Base-by-base conservation (phyloP, 2,888 invertebrate genomes). In the Drosophila vallismaia region DNA sequence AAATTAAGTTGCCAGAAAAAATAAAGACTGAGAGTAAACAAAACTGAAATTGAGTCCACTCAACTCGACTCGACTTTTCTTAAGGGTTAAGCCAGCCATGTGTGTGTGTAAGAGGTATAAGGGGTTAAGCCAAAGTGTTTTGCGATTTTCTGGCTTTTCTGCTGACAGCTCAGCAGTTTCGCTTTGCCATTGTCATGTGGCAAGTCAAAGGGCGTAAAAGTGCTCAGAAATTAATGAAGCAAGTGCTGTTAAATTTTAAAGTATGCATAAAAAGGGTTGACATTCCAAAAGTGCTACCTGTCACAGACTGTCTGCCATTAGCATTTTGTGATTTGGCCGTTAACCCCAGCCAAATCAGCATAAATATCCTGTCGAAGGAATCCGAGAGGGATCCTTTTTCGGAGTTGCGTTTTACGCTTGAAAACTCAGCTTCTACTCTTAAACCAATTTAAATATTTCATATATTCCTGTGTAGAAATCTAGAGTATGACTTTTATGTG, bases 221-320 rank as follows among this genome's bases (percentile, higher is more conserved):
- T 73, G 53, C 67, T 79, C 66, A 62, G 75, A 82, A 86, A 71
- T 77, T 77, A 86, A 82, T 86, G 84, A 86, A 79, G 77, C 88
- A 79, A 75, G 67, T 86, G 86, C 70, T 79, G 71, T 86, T 68
- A 56, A 58, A 62, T 54, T 68, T 63, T 40, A 53, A 69, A 71
- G 69, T 50, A 63, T 60, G 51, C 60, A 83, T 73, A 74, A 76
- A 75, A 76, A 64, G 76, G 74, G 72, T 87, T 82, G 79, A 68
- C 79, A 75, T 75, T 68, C 66, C 45, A 38, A 68, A 63, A 75
- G 57, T 72, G 68, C 42, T 75, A 66, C 33, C 71, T 71, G 75
- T 44, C 69, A 66, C 24, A 26, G 52, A 33, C 36, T 14, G 38
- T 38, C 45, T 66, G 51, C 44, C 64, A 64, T 64, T 64, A 69